Base-by-base conservation (phyloP, 2,888 invertebrate species). In the Eupithecia vulgata region DNA sequence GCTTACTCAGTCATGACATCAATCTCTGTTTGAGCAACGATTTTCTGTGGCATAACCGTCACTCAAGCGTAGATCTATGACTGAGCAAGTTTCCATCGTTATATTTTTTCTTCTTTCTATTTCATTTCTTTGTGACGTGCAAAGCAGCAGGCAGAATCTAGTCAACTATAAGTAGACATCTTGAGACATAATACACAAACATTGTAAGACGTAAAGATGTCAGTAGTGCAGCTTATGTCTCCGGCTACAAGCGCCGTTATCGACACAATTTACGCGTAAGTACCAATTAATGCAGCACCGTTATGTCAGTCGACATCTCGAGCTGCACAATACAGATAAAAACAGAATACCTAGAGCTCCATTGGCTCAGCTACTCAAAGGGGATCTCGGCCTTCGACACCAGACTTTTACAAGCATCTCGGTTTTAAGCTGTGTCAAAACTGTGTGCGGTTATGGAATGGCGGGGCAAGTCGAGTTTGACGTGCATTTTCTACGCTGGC, bases 261-360 rank as follows among this genome's bases (percentile, higher is more conserved):
- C 78, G 80, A 82, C 85, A 86, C 81, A 81, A 78, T 86, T 86
- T 81, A 82, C 81, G 77, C 68, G 79, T 84, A 57, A 57, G 57
- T 13, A 57, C 57, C 85, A 84, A 85, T 85, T 86, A 86, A 85
- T 85, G 81, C 42, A 35, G 64, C 68, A 80, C 85, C 81, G 86
- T 86, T 86, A 84, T 61, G 70, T 21, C 64, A 71, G 75, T 66
- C 73, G 68, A 72, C 74, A 70, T 72, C 72, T 74, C 65, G 61
- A 65, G 34, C 66, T 10, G 57, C 72, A 68, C 52, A 71, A 61
- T 61, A 25, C 25, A 67, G 15, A 71, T 57, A 35, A 34, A 40
- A 57, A 67, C 70, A 75, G 71, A 67, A 67, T 10, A 30, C 59
- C 21, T 52, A 52, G 52, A 30, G 8, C 8, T 2, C 34, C 34